These are phyloP conservation scores for Limenitis camilla DNA, from an alignment of 2,888 invertebrate species.

Conservation along the genomic window DNA sequence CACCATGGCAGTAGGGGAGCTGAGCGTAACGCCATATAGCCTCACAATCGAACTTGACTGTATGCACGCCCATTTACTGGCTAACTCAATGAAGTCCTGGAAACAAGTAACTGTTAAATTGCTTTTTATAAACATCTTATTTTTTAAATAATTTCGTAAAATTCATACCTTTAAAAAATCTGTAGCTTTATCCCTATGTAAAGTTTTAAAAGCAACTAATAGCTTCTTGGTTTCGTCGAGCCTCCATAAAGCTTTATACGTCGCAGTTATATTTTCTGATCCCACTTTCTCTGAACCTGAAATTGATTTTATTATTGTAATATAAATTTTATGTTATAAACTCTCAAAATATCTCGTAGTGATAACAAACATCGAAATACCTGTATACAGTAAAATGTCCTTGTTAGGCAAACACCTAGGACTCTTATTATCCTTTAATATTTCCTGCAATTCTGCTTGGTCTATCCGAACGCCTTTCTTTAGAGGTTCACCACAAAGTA, in stretches of 20 bases:
- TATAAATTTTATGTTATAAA: too few relatives aligned
- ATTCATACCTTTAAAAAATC: constrained; percentile 75
- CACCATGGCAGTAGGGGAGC: constrained; percentile 85
- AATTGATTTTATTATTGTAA: constrained; percentile 17
- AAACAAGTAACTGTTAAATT: constrained; percentile 28
- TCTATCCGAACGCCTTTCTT: constrained; percentile 74
- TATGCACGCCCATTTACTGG: constrained; percentile 85
- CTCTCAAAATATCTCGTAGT: too few relatives aligned
- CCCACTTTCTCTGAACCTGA: constrained; percentile 77
- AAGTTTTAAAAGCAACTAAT: constrained; percentile 85
- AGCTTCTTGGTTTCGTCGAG: constrained; percentile 83
- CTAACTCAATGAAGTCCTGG: constrained; percentile 84
- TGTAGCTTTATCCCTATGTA: constrained; percentile 78
- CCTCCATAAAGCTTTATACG: constrained; percentile 85
- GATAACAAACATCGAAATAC: constrained; percentile 36
- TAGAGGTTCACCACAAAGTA: constrained; percentile 78
- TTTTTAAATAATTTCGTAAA: neutral
- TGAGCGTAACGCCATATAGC: constrained; percentile 84
- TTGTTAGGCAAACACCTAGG: constrained; percentile 81
- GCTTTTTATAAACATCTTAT: too few relatives aligned
- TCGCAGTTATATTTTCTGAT: constrained; percentile 77
- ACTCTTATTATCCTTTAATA: constrained; percentile 71
- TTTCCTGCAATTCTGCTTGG: constrained; percentile 61
- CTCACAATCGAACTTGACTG: constrained; percentile 85
- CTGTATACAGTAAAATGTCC: constrained; percentile 80